Percentiles rank a stretch among this genome's conserved stretches.
Evolutionary conservation across 2,113 vertebrate genomes (phyloP).

Genomic region (Hydropotes inermis): DNA sequence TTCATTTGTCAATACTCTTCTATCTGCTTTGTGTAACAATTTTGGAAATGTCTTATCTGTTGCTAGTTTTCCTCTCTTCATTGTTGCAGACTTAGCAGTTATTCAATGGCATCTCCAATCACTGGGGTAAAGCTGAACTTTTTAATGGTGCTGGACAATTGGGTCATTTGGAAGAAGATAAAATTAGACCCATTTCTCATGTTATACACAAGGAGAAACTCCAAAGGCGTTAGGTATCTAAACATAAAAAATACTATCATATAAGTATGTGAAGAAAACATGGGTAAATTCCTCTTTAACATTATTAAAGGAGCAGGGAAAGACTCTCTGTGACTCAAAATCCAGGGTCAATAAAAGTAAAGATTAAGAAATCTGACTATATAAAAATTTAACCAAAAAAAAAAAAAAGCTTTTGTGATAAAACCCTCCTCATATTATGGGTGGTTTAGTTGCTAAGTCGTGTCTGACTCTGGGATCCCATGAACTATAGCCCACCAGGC

Average conservation of each 20-base stretch:
- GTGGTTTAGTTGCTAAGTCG: neutral
- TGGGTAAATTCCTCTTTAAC: neutral
- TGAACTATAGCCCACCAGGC: neutral
- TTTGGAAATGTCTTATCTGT: neutral
- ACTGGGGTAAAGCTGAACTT: neutral
- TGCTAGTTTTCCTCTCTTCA: neutral
- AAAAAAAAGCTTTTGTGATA: neutral
- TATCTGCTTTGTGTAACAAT: neutral
- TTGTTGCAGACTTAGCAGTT: neutral
- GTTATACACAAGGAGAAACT: neutral
- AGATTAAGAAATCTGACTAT: neutral
- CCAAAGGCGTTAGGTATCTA: neutral
- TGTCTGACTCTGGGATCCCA: neutral
- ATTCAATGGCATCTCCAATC: neutral
- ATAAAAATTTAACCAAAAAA: neutral
- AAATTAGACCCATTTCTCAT: neutral
- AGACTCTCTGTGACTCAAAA: neutral
- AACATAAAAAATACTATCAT: neutral
- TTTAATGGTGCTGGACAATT: neutral
- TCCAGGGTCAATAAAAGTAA: neutral
- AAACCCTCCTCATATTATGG: neutral
- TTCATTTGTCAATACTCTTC: neutral
- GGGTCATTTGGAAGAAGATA: neutral
- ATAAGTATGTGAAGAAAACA: neutral
- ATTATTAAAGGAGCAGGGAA: neutral